Conservation (phyloP, 1,140 invertebrate genomes). For the Zaprionus inermis region DNA sequence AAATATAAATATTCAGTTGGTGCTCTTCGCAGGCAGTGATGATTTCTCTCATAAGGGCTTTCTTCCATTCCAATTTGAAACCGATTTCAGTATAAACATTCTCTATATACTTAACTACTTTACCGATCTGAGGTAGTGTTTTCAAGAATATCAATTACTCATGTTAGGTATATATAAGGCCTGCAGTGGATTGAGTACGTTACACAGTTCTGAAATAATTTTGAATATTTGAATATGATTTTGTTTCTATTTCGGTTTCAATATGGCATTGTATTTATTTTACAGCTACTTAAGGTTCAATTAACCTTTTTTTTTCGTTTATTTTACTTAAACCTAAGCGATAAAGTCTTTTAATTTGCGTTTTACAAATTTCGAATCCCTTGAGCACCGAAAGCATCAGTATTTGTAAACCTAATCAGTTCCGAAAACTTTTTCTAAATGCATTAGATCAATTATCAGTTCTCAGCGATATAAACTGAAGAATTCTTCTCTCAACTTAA, state of each 20-base stretch:
- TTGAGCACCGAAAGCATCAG: conserved; percentile 56
- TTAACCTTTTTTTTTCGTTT: conserved; percentile 4
- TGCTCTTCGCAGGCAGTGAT: conserved; percentile 48
- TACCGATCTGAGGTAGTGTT: conserved; percentile 44
- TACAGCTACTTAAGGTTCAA: conserved; percentile 12
- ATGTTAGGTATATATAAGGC: conserved; percentile 40
- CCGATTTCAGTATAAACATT: conserved; percentile 3
- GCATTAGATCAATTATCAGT: conserved; percentile 26
- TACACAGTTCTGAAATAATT: conserved; percentile 28
- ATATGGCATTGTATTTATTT: conserved; percentile 11
- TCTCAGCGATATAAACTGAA: conserved; percentile 17
- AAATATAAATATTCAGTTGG: conserved; percentile 29
- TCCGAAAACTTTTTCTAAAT: conserved; percentile 66
- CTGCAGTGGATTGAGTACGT: conserved; percentile 20
- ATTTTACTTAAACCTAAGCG: conserved; percentile 21
- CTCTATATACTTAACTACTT: conserved; percentile 19
- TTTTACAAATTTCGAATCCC: conserved; percentile 49
- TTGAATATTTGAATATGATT: conserved; percentile 14
- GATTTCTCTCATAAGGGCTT: conserved; percentile 33
- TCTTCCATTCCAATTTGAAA: conserved; percentile 18
- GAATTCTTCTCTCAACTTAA: background rate
- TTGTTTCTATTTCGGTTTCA: conserved; percentile 22
- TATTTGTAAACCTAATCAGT: conserved; percentile 64
- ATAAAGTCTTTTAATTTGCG: conserved; percentile 50
- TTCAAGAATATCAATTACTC: conserved; percentile 24